These are phyloP conservation scores for Corythornis vintsioides DNA, from an alignment of 2,113 vertebrate genomes.

Conservation along the genomic window DNA sequence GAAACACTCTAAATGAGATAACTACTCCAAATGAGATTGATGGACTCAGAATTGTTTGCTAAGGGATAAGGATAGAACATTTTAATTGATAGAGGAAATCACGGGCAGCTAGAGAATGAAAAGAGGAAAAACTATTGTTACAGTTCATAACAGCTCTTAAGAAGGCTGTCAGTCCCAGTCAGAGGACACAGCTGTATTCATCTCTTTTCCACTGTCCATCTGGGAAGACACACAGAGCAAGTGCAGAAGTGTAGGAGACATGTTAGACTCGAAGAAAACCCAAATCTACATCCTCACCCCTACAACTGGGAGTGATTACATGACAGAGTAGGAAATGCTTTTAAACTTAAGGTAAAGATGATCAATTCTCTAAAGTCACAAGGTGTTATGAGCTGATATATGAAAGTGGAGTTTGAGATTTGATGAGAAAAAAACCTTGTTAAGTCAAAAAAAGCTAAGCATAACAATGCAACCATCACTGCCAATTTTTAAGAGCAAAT, in stretches of 20 bases:
- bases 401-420: background rate
- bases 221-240: background rate
- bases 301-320: background rate
- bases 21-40: background rate
- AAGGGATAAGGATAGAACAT: background rate
- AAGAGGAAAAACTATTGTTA: background rate
- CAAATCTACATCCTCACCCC: background rate
- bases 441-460: background rate
- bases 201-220: background rate
- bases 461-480: no score
- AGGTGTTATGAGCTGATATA: background rate
- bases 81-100: background rate
- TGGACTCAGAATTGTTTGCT: background rate
- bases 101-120: background rate
- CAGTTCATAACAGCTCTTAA: background rate
- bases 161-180: background rate
- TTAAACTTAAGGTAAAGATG: background rate
- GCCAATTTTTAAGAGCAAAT: no score
- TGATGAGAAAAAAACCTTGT: background rate
- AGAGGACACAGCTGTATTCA: background rate
- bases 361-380: background rate
- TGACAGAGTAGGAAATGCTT: background rate
- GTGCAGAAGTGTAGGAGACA: background rate
- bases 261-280: background rate
- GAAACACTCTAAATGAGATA: background rate